Conservation (phyloP, 1,140 invertebrate species). For the Aphaenogaster floridana region DNA sequence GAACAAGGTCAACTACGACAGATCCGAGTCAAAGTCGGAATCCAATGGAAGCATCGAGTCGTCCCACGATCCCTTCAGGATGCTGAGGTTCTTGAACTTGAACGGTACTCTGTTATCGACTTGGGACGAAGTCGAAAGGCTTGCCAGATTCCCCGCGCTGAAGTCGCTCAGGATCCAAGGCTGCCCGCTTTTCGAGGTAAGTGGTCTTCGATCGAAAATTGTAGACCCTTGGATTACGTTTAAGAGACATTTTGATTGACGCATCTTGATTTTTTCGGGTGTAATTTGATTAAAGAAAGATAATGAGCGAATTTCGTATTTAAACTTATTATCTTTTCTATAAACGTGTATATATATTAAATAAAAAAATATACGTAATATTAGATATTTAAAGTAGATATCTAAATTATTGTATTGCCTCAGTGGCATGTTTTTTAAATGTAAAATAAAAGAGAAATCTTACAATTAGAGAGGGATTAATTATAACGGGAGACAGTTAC, state of each 20-base stretch:
- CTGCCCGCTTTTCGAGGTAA: conserved; percentile 86
- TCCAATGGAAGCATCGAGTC: conserved; percentile 82
- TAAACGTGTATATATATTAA: neutral
- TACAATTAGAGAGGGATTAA: neutral
- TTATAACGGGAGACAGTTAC: neutral
- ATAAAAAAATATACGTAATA: neutral
- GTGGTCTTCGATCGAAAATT: conserved; percentile 1
- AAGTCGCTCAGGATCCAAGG: conserved; percentile 93
- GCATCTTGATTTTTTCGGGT: neutral
- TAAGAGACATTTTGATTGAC: neutral
- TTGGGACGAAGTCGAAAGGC: conserved; percentile 95
- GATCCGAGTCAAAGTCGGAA: conserved; percentile 86
- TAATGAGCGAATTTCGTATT: neutral
- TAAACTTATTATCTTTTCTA: neutral
- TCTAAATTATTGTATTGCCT: neutral
- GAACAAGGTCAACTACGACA: conserved; percentile 82
- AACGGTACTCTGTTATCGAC: conserved; percentile 93
- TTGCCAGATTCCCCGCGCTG: conserved; percentile 94
- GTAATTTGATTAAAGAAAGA: conserved; percentile 5
- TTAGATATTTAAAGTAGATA: neutral
- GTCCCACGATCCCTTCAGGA: conserved; percentile 89
- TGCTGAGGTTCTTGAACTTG: conserved; percentile 93
- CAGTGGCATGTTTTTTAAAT: neutral
- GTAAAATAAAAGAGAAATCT: neutral
- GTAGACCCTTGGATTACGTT: neutral